A percentile compares a stretch with the other conserved stretches of the same genome.
phyloP scores from a whole-genome alignment of 1,140 invertebrate genomes.

The Aporrectodea caliginosa region DNA sequence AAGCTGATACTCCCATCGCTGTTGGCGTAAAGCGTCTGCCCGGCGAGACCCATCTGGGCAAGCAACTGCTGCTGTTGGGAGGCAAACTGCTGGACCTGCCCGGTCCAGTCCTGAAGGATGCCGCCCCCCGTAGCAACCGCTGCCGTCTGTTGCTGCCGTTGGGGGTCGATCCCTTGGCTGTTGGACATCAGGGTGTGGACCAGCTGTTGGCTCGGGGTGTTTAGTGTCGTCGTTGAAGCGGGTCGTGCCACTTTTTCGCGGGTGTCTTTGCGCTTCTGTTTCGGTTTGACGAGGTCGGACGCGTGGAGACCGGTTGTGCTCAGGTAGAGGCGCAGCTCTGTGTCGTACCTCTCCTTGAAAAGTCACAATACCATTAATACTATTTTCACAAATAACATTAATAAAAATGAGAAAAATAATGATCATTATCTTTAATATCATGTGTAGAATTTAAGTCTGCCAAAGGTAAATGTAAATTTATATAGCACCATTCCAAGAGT shows the following conservation, averaged over 20 bases:
- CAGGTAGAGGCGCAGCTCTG: constrained; percentile 26
- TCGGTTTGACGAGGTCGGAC: constrained; percentile 30
- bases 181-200: neutral
- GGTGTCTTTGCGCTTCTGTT: constrained; percentile 27
- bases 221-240: neutral
- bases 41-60: constrained; percentile 14
- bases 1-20: constrained; percentile 18
- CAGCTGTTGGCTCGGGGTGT: neutral
- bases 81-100: constrained; percentile 8
- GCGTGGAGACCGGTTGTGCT: constrained; percentile 29
- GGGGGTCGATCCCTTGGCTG: neutral
- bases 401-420: too few species aligned
- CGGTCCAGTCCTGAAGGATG: constrained; percentile 28
- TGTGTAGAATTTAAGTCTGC: too few species aligned
- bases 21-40: constrained; percentile 7
- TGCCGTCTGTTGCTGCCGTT: neutral
- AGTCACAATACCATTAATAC: too few species aligned
- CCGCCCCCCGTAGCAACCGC: neutral
- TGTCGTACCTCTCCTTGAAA: constrained; percentile 29
- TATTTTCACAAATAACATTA: too few species aligned
- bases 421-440: too few species aligned
- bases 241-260: neutral
- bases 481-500: too few species aligned
- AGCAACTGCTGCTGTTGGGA: constrained; percentile 6
- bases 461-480: too few species aligned